These are phyloP conservation scores for Apostichopus japonicus DNA, from an alignment of 35 echinoderm and acorn worm genomes.

Conservation along the genomic window DNA sequence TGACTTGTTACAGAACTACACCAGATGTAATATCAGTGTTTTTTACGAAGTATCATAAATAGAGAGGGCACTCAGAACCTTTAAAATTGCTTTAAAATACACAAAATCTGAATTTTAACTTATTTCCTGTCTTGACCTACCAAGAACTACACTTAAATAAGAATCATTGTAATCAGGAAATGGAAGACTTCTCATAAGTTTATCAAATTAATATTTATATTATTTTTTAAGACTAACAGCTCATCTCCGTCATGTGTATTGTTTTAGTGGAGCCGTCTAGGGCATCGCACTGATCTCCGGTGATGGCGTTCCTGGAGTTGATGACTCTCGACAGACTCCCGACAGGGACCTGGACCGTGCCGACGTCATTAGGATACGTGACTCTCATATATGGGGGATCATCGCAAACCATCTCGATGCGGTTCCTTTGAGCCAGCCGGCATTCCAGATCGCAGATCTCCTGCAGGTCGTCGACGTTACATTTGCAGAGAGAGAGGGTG, in stretches of 20 bases:
- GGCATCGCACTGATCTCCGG: slow-evolving; percentile 77
- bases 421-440: slow-evolving; percentile 78
- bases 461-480: slow-evolving; percentile 80
- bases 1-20: too few relatives aligned
- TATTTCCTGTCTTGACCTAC: neutral
- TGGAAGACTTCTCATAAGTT: neutral
- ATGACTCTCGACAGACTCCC: slow-evolving; percentile 78
- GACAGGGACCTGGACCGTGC: slow-evolving; percentile 48
- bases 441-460: slow-evolving; percentile 93
- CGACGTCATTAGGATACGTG: slow-evolving; percentile 48
- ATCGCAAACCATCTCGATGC: slow-evolving; percentile 80
- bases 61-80: too few relatives aligned
- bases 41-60: too few relatives aligned
- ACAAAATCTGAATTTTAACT: too few relatives aligned
- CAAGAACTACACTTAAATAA: neutral
- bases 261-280: slow-evolving; percentile 66
- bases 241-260: slow-evolving; percentile 68
- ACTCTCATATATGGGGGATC: slow-evolving; percentile 71
- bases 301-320: slow-evolving; percentile 85
- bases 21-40: too few relatives aligned
- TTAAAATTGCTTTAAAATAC: too few relatives aligned
- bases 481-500: slow-evolving; percentile 74
- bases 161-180: too few relatives aligned
- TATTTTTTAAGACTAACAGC: slow-evolving; percentile 61
- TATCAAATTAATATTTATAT: neutral